These are phyloP conservation scores for Cylloceria caligata DNA, from an alignment of 2,888 invertebrate genomes.

Conservation along the genomic window DNA sequence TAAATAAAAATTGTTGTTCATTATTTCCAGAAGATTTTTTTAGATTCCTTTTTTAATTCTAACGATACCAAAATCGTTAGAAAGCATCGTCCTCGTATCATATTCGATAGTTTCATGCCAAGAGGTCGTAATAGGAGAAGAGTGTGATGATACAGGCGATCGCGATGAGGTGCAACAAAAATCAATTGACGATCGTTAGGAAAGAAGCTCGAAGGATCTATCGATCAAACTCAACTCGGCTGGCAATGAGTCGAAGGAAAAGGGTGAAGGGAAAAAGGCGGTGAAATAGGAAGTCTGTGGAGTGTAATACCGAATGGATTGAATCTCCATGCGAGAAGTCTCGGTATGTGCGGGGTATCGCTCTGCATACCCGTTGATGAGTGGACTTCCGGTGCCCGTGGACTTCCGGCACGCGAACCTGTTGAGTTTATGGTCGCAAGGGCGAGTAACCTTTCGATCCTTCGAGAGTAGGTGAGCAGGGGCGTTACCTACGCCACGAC, in stretches of 20 bases:
- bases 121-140: conserved; percentile 1
- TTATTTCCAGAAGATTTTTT: neutral
- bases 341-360: conserved; percentile 7
- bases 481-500: neutral
- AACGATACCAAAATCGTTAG: neutral
- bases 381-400: conserved; percentile 80
- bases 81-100: neutral
- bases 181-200: conserved; percentile 22
- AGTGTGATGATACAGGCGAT: neutral
- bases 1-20: neutral
- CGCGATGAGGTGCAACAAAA: conserved; percentile 10
- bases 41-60: neutral
- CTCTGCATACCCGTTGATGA: conserved; percentile 69
- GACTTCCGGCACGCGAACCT: conserved; percentile 83
- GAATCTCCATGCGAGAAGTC: conserved; percentile 33
- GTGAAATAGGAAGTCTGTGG: conserved; percentile 33
- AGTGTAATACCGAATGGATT: conserved; percentile 14
- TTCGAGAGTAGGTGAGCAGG: neutral
- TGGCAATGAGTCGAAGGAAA: neutral
- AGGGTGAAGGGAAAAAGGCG: neutral
- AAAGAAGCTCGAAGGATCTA: neutral
- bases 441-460: conserved; percentile 28
- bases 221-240: conserved; percentile 43
- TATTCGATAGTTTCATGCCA: neutral
- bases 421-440: conserved; percentile 74